A percentile compares a stretch with the other conserved stretches of the same genome.
phyloP scores from a whole-genome alignment of 2,888 invertebrate species.

The Thymelicus lineola region DNA sequence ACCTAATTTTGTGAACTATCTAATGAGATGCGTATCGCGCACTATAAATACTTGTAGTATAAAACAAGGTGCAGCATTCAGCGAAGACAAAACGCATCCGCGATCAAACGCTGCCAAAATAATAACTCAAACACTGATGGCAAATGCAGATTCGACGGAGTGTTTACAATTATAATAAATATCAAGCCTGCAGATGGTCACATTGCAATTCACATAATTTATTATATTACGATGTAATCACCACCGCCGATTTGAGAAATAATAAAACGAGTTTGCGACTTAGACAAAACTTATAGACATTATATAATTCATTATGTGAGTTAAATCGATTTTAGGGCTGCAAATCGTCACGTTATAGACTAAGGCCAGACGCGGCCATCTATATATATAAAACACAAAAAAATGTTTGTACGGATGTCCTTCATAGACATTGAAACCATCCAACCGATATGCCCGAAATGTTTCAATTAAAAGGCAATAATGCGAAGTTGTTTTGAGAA shows the following conservation, averaged over 20 bases:
- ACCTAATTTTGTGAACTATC: slow-evolving; percentile 71
- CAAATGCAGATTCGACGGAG: slow-evolving; percentile 42
- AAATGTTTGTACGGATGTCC: too few relatives aligned
- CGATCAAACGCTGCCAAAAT: slow-evolving; percentile 72
- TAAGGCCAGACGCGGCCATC: too few relatives aligned
- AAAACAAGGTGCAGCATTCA: slow-evolving; percentile 60
- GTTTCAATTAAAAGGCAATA: too few relatives aligned
- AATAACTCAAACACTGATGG: slow-evolving; percentile 63
- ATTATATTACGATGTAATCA: slow-evolving; percentile 45
- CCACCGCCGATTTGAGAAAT: slow-evolving; percentile 2
- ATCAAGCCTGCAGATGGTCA: slow-evolving; percentile 37
- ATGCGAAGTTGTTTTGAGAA: too few relatives aligned
- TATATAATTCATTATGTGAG: too few relatives aligned
- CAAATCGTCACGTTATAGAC: too few relatives aligned
- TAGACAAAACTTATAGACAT: slow-evolving; percentile 3
- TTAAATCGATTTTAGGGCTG: too few relatives aligned
- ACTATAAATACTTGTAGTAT: slow-evolving; percentile 71
- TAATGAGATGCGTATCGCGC: slow-evolving; percentile 65
- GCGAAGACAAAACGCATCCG: slow-evolving; percentile 74
- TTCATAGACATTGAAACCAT: too few relatives aligned
- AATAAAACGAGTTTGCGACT: slow-evolving; percentile 8
- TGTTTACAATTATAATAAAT: slow-evolving; percentile 59
- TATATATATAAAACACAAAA: too few relatives aligned
- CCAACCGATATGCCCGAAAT: too few relatives aligned
- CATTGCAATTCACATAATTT: slow-evolving; percentile 43